Evolutionary conservation across 92 coral and sea anemone species (phyloP).

Genomic region (Actinostola sp.): DNA sequence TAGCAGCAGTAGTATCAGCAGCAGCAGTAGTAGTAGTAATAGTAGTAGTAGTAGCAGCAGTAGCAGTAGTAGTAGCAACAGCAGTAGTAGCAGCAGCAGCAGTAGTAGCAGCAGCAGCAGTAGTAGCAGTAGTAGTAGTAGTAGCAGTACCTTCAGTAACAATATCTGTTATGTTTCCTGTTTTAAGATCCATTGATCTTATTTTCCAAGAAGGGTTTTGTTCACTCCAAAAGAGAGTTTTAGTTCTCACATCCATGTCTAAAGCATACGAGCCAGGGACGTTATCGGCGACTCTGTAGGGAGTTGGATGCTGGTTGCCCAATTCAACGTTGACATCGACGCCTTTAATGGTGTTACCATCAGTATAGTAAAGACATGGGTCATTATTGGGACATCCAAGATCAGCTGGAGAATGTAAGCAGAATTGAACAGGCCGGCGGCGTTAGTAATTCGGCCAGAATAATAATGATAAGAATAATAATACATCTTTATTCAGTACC

Average conservation of each 20-base stretch:
- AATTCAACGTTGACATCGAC: conserved; percentile 6
- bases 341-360: conserved; percentile 6
- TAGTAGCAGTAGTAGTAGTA: too few relatives aligned
- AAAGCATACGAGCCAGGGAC: conserved; percentile 6
- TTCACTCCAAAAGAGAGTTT: conserved; percentile 38
- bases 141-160: not conserved
- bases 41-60: too few relatives aligned
- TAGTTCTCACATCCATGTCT: conserved; percentile 20
- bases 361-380: conserved; percentile 12
- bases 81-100: too few relatives aligned
- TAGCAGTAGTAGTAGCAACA: too few relatives aligned
- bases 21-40: too few relatives aligned
- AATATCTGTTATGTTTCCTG: not conserved
- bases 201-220: conserved; percentile 26
- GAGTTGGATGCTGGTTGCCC: not conserved
- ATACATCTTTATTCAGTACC: too few relatives aligned
- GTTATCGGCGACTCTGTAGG: not conserved
- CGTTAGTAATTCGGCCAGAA: too few relatives aligned
- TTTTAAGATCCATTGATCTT: conserved; percentile 2
- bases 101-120: too few relatives aligned
- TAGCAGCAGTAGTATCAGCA: too few relatives aligned
- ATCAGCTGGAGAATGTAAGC: too few relatives aligned
- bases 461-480: too few relatives aligned
- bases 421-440: too few relatives aligned
- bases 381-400: conserved; percentile 20